These are phyloP conservation scores for Melikaiella ostensackeni DNA, from an alignment of 2,888 invertebrate genomes.

Conservation along the genomic window DNA sequence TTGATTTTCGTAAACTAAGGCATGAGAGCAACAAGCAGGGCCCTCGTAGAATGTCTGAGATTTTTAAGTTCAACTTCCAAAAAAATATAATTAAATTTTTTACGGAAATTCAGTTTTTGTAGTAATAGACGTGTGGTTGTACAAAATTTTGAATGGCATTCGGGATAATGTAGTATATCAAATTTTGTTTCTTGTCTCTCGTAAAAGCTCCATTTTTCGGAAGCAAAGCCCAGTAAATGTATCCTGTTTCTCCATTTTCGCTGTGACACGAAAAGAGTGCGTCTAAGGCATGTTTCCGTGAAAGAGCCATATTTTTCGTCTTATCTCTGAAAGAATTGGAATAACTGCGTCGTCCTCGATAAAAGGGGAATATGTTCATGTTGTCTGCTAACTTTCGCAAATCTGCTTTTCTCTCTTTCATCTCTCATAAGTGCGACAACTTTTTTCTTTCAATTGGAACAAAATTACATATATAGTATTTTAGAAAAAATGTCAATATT, in stretches of 20 bases:
- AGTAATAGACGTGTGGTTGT: too few relatives aligned
- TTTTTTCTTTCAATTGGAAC: background rate
- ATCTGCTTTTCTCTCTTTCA: background rate
- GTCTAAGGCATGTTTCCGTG: background rate
- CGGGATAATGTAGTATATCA: too few relatives aligned
- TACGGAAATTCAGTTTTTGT: too few relatives aligned
- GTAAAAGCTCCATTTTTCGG: background rate
- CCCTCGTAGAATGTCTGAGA: too few relatives aligned
- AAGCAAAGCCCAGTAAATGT: background rate
- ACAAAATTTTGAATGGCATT: too few relatives aligned
- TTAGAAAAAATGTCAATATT: too few relatives aligned
- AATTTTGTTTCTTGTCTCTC: background rate
- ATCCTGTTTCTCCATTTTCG: background rate
- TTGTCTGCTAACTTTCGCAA: background rate
- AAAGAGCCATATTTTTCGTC: background rate
- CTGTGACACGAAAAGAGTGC: background rate
- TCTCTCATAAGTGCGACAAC: background rate
- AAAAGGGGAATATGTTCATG: background rate
- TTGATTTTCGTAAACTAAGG: too few relatives aligned
- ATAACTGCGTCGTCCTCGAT: background rate
- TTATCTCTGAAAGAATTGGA: background rate
- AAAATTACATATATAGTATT: background rate
- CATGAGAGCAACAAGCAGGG: too few relatives aligned
- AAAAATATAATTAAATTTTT: too few relatives aligned
- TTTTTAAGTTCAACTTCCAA: too few relatives aligned